phyloP scores from a whole-genome alignment of 2,797 vertebrate genomes.

The Muscicapa striata region DNA sequence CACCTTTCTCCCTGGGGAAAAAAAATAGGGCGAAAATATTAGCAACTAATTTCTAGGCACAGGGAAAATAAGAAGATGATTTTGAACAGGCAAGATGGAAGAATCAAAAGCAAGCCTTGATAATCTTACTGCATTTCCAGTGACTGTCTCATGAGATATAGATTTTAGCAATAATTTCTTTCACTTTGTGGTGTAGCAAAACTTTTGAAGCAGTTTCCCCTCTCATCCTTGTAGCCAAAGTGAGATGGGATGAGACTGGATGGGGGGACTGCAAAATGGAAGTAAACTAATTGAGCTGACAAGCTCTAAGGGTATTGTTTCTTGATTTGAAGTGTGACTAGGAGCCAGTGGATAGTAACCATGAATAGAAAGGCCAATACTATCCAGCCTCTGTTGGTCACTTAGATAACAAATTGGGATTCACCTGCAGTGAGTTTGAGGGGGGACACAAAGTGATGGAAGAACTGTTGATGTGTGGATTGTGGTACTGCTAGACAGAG shows the following conservation, averaged over 20 bases:
- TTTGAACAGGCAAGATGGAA: background rate
- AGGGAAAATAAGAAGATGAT: background rate
- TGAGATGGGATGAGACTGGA: background rate
- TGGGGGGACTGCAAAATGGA: background rate
- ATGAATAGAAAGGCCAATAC: background rate
- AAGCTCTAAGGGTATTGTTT: background rate
- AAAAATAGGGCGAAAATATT: background rate
- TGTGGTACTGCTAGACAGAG: background rate
- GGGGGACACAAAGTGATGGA: background rate
- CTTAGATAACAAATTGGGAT: background rate
- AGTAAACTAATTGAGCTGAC: background rate
- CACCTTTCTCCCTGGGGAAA: background rate
- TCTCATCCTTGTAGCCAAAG: background rate
- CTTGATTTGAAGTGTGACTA: background rate
- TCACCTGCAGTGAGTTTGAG: background rate
- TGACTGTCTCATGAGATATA: background rate
- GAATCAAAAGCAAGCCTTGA: background rate
- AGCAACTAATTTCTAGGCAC: background rate
- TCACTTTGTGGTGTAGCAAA: background rate
- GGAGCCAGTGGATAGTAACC: background rate
- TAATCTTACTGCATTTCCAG: background rate
- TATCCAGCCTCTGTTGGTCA: background rate
- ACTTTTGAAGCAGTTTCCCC: background rate
- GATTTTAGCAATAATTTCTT: background rate
- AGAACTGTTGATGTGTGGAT: background rate